Base-by-base conservation (phyloP, 2,888 invertebrate species). In the Mimachlamys varia region DNA sequence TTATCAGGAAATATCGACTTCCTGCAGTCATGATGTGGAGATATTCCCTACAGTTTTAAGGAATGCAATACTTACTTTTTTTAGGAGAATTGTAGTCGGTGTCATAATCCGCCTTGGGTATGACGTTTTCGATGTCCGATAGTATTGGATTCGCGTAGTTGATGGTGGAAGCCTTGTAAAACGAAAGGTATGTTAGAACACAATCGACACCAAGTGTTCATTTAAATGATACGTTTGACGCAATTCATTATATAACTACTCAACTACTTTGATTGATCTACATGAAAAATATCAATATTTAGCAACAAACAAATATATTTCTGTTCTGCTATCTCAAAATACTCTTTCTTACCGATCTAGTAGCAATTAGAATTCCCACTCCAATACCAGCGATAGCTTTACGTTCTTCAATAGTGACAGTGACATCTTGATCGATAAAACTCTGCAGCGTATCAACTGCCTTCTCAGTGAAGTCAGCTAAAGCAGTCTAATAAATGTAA, bases 31-130 rank as follows among this genome's bases (percentile, higher is more conserved):
- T n/a, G n/a, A n/a, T n/a, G n/a, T n/a, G 19, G 15, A 53, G 53
- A 17, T 5, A 19, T 2, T 2, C 12, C 15, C 53, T 15, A 19
- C 12, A 12, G 19, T 13, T 19, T 53, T 53, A n/a, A 13, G 13
- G 53, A 17, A 13, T 53, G 19, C 13, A 53, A 12, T 53, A 89
- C 89, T 91, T 90, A 93, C 93, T 58, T 91, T 92, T 90, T 37
- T 91, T 89, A 19, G 62, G 44, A 38, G 92, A 91, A 53, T 93
- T 92, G 55, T 91, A 76, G 50, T 93, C 91, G 22, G 93, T 92
- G 89, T 94, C 93, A 90, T 93, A 94, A 13, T 90, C 88, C 76
- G 91, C 92, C 4, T 49, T 50, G 17, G 90, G 89, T 22, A 88
- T 88, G 12, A 92, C 91, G 12, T 89, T 87, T 15, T 90, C 89